Base-by-base conservation (phyloP, 2,888 invertebrate species). In the Sphinx pinastri region DNA sequence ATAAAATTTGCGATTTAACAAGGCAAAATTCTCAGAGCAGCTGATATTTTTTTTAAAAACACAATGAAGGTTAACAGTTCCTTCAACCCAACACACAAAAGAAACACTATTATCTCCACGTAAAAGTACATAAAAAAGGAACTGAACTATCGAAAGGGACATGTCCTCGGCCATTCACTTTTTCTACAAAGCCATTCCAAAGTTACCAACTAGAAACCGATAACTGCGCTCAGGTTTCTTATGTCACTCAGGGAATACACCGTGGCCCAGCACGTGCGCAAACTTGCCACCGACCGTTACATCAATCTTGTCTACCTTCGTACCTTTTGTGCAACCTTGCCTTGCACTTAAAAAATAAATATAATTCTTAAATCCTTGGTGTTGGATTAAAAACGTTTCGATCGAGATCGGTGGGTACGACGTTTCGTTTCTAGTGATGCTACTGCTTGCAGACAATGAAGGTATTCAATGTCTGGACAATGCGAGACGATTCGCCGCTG, bases 241-340 rank as follows among this genome's bases (percentile, higher is more conserved):
- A 78, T 76, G 75, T 73, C 71, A 72, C 66, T 70, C 52, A 71
- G 68, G 71, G 72, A 75, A 73, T 76, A 86, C 93, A 93, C 87
- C 93, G 88, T 93, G 87, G 85, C 78, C 72, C 70, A 88, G 90
- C 93, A 94, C 93, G 93, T 93, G 94, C 92, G 90, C 87, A 81
- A 89, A 88, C 85, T 89, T 87, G 79, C 86, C 79, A 78, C 78
- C 83, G 85, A 84, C 90, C 93, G 92, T 90, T 90, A 93, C 92
- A 93, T 93, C 88, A 89, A 91, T 93, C 92, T 91, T 90, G 84
- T 88, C 90, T 88, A 85, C 88, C 85, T 88, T 87, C 82, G 81
- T 84, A 82, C 82, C 84, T 85, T 84, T 89, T 88, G 85, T 85
- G 84, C 86, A 86, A 87, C 80, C 83, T 86, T 87, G 86, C 83